Conservation (phyloP, 2,113 vertebrate species). For the Muscicapa adusta region DNA sequence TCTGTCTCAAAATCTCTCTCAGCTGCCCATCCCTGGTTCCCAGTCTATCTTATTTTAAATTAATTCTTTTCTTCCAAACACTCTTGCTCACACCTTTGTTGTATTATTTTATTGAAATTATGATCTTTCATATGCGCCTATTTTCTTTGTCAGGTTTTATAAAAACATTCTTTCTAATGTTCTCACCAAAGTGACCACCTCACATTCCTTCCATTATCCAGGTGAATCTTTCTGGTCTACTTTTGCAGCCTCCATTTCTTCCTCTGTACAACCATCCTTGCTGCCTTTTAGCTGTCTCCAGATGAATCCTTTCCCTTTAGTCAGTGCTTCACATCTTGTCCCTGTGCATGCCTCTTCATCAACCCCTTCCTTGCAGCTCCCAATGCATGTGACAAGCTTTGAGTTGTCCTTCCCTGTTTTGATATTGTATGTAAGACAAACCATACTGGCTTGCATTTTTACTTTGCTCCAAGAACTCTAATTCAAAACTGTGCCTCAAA, state of each 20-base stretch:
- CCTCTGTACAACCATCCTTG: accelerated
- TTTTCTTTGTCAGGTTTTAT: background rate
- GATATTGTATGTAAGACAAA: background rate
- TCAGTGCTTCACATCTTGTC: background rate
- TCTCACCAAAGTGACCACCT: background rate
- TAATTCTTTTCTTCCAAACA: background rate
- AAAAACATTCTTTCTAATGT: background rate
- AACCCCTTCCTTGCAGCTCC: background rate
- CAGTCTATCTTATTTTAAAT: background rate
- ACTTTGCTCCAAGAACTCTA: background rate
- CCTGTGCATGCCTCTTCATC: accelerated
- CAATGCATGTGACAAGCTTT: background rate
- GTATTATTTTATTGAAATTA: background rate
- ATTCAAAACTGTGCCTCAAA: background rate
- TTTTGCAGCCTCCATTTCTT: background rate
- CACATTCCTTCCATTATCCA: background rate
- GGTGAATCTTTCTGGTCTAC: background rate
- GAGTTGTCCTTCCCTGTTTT: background rate
- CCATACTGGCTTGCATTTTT: background rate
- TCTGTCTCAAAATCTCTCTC: background rate
- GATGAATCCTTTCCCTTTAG: background rate
- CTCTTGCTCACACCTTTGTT: background rate
- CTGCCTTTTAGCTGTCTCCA: background rate
- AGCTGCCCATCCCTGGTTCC: background rate
- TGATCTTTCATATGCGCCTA: accelerated